phyloP scores from a whole-genome alignment of 2,888 invertebrate genomes.

The Smittia sp. region DNA sequence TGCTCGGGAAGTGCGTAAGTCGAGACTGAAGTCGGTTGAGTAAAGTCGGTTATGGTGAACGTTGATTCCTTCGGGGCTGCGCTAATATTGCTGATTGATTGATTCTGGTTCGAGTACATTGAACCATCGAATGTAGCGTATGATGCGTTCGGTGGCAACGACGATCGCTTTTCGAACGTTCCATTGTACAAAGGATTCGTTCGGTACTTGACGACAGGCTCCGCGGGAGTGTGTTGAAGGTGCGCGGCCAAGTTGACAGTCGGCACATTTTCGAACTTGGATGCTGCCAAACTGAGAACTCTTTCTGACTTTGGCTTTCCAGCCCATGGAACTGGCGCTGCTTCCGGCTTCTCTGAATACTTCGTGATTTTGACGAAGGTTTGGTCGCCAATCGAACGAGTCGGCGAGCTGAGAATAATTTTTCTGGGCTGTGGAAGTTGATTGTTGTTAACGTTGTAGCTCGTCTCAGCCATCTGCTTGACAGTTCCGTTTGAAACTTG shows the following conservation, averaged over 20 bases:
- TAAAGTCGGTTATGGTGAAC: constrained; percentile 52
- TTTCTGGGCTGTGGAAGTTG: constrained; percentile 42
- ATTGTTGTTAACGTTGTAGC: constrained; percentile 15
- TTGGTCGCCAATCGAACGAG: constrained; percentile 43
- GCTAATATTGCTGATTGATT: not conserved
- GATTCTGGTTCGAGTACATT: not conserved
- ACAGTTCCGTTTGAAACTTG: constrained; percentile 29
- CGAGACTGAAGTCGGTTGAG: constrained; percentile 51
- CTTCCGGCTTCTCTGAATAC: constrained; percentile 45
- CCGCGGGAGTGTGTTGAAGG: not conserved
- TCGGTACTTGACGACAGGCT: constrained; percentile 25
- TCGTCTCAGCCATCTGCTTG: constrained; percentile 30
- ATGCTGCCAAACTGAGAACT: constrained; percentile 56
- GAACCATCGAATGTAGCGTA: constrained; percentile 18
- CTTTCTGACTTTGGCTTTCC: constrained; percentile 54
- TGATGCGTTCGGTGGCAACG: constrained; percentile 46
- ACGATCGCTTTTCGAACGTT: constrained; percentile 47
- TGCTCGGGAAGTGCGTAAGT: constrained; percentile 54
- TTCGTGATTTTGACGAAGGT: constrained; percentile 46
- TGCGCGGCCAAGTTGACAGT: constrained; percentile 40
- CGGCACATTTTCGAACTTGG: constrained; percentile 57
- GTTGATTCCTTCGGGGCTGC: constrained; percentile 14
- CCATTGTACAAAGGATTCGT: constrained; percentile 39
- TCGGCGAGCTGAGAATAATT: constrained; percentile 36
- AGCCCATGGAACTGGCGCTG: constrained; percentile 52